Conservation (phyloP, 2,113 vertebrate species). For the Oriolus oriolus region DNA sequence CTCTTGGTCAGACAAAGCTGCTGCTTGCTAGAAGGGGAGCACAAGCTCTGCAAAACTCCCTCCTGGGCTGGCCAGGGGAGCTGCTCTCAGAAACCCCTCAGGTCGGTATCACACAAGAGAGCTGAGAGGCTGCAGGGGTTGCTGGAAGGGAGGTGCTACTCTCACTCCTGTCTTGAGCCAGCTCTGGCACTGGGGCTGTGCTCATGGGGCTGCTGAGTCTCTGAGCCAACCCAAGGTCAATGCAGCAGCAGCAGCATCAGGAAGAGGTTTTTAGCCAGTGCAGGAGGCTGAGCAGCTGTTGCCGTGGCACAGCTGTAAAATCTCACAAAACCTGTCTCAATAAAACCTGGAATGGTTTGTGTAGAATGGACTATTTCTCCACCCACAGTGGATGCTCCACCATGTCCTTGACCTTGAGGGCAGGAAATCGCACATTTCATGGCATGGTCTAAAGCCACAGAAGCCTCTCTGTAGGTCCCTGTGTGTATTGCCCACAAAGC, state of each 20-base stretch:
- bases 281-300: neutral
- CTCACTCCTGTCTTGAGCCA: neutral
- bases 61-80: neutral
- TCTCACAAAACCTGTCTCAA: neutral
- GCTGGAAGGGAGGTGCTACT: neutral
- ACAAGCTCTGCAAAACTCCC: neutral
- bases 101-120: rapidly evolving
- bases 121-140: neutral
- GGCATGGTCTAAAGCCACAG: neutral
- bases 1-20: neutral
- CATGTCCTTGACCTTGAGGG: neutral
- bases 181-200: neutral
- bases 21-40: rapidly evolving
- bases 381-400: neutral
- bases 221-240: neutral
- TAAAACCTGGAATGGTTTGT: neutral
- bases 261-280: neutral
- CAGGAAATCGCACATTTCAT: neutral
- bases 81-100: neutral
- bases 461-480: neutral
- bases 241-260: neutral
- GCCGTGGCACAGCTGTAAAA: neutral
- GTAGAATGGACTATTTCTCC: neutral
- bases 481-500: neutral
- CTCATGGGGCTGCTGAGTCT: neutral